Percentiles rank a stretch among this genome's conserved stretches.
Evolutionary conservation across 2,113 vertebrate species (phyloP).

Genomic region (Pomatorhinus ruficollis): DNA sequence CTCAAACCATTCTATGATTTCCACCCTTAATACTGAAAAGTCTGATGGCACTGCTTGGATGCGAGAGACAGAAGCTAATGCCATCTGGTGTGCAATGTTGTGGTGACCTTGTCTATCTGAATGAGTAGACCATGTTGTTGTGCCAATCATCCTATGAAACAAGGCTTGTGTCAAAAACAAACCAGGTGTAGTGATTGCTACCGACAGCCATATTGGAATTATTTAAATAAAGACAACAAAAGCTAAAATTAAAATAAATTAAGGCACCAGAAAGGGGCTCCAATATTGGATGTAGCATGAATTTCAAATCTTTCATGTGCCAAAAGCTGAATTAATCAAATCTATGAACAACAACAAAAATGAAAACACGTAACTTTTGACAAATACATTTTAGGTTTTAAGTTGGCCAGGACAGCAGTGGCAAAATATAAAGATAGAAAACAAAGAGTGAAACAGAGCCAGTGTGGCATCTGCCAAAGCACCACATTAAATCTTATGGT

Average conservation of each 20-base stretch:
- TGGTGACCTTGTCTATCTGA: neutral
- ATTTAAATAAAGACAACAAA: neutral
- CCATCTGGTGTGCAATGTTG: neutral
- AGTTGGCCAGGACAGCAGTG: neutral
- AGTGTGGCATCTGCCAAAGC: neutral
- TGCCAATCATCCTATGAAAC: neutral
- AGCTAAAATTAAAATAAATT: neutral
- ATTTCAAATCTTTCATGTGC: neutral
- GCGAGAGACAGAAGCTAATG: neutral
- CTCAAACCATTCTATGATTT: neutral
- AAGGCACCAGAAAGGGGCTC: neutral
- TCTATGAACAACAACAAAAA: neutral
- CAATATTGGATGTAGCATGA: neutral
- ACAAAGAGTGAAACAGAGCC: neutral
- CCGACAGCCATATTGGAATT: neutral
- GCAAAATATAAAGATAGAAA: neutral
- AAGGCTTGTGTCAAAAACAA: neutral
- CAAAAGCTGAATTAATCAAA: neutral
- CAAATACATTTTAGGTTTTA: neutral
- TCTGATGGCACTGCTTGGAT: neutral
- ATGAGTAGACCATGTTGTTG: neutral
- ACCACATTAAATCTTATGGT: neutral
- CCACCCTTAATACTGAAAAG: neutral
- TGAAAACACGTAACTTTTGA: neutral
- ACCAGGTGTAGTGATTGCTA: neutral